Conservation (phyloP, 2,797 vertebrate genomes). For the Neopelma chrysocephalum region DNA sequence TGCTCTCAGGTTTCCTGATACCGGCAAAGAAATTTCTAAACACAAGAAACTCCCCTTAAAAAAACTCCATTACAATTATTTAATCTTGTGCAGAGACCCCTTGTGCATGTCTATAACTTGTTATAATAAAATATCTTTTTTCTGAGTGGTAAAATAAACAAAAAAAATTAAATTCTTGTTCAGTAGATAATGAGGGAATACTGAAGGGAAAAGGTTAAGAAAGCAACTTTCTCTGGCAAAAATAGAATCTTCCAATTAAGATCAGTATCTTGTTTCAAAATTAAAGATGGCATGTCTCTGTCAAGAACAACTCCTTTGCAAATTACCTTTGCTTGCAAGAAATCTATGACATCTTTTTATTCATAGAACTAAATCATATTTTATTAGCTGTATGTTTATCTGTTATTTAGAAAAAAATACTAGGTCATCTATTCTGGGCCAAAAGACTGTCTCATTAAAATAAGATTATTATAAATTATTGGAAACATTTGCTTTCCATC, state of each 20-base stretch:
- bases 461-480: constrained; percentile 40
- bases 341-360: neutral
- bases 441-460: constrained; percentile 9
- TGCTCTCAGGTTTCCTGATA: neutral
- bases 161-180: neutral
- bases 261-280: constrained; percentile 21
- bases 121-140: neutral
- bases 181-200: neutral
- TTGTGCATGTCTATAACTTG: neutral
- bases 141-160: neutral
- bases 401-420: constrained; percentile 20
- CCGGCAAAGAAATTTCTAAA: neutral
- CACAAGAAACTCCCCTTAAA: neutral
- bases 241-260: constrained; percentile 5
- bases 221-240: neutral
- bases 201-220: constrained; percentile 14
- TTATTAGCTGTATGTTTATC: neutral
- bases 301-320: constrained; percentile 15
- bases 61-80: neutral
- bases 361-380: constrained; percentile 1
- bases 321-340: constrained; percentile 18
- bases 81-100: neutral
- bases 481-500: neutral
- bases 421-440: neutral
- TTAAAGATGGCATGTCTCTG: neutral